Percentiles rank a stretch among this genome's conserved stretches.
phyloP scores from a whole-genome alignment of 2,888 invertebrate species.

The Chrysolina oricalcia region DNA sequence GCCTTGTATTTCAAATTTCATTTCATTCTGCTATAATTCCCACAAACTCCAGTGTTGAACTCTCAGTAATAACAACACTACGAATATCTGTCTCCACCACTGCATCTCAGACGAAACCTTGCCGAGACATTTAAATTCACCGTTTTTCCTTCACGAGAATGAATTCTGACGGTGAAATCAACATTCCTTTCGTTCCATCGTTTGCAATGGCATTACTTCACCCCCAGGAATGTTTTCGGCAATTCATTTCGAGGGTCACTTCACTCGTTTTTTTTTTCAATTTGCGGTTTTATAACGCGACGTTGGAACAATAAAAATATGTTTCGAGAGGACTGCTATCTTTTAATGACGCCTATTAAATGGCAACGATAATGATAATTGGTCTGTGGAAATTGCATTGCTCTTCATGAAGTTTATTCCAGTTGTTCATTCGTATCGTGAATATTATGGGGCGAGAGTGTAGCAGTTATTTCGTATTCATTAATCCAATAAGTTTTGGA shows the following conservation, averaged over 20 bases:
- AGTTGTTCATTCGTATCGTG: neutral
- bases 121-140: conserved; percentile 9
- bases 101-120: neutral
- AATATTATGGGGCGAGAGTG: neutral
- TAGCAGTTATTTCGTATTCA: neutral
- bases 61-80: neutral
- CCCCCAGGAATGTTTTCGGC: conserved; percentile 19
- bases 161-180: conserved; percentile 11
- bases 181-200: conserved; percentile 20
- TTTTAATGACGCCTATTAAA: conserved; percentile 11
- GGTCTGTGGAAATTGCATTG: neutral
- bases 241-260: conserved; percentile 22
- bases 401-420: neutral
- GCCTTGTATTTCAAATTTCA: no score
- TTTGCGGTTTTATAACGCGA: conserved; percentile 4
- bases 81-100: neutral
- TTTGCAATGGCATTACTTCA: conserved; percentile 18
- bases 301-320: conserved; percentile 3
- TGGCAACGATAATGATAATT: conserved; percentile 17
- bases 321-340: neutral
- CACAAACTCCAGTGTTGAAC: neutral
- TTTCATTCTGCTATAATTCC: neutral
- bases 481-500: neutral
- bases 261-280: conserved; percentile 1
- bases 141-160: neutral